A percentile compares a stretch with the other conserved stretches of the same genome.
Conservation (phyloP, 1,140 invertebrate species). For the Berghia stephanieae region DNA sequence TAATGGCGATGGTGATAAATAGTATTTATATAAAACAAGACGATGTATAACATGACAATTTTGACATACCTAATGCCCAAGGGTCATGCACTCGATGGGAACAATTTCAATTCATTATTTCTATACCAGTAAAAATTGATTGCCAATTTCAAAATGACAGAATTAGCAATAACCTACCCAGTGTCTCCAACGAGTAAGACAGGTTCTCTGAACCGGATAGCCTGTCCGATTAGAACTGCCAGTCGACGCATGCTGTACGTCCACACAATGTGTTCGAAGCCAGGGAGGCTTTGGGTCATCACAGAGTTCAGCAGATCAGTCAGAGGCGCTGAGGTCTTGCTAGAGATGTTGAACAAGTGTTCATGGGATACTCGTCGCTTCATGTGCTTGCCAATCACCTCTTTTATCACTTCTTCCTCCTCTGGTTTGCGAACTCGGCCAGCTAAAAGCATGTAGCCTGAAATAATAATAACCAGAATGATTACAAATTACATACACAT, state of each 20-base stretch:
- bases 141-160: neutral
- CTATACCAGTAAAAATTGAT: no score
- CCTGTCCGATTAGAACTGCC: conserved; percentile 88
- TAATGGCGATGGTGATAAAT: no score
- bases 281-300: conserved; percentile 50
- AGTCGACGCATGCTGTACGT: conserved; percentile 90
- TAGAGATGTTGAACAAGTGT: conserved; percentile 80
- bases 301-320: conserved; percentile 77
- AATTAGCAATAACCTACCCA: conserved; percentile 66
- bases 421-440: conserved; percentile 89
- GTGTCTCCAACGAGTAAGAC: conserved; percentile 97
- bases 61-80: no score
- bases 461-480: conserved; percentile 10
- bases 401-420: conserved; percentile 76
- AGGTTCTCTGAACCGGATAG: conserved; percentile 91
- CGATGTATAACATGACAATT: no score
- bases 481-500: neutral
- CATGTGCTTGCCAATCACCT: conserved; percentile 86
- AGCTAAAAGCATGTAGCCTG: conserved; percentile 88
- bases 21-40: no score
- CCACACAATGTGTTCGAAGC: conserved; percentile 89
- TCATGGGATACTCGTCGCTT: conserved; percentile 80
- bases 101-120: no score
- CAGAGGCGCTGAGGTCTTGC: conserved; percentile 81
- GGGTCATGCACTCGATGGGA: no score